Conservation (phyloP, 2,113 vertebrate species). For the Amia ocellicauda region DNA sequence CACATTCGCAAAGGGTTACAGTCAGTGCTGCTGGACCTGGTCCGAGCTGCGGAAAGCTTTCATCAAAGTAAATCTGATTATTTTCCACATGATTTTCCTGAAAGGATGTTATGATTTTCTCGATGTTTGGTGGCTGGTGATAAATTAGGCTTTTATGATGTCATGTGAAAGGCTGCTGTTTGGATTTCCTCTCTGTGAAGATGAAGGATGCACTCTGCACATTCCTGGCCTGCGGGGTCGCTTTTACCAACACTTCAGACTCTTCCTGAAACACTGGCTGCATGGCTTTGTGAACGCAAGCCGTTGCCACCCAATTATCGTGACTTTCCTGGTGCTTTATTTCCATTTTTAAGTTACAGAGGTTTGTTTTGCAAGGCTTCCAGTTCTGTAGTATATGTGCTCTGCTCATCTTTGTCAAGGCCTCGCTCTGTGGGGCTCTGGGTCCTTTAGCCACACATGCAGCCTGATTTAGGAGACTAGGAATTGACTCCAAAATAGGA, state of each 20-base stretch:
- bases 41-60: slow-evolving; percentile 66
- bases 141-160: slow-evolving; percentile 94
- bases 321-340: slow-evolving; percentile 1
- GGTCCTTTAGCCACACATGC: no score
- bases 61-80: slow-evolving; percentile 89
- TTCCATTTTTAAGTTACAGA: slow-evolving; percentile 20
- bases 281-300: no score
- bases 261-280: no score
- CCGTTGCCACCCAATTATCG: no score
- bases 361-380: not conserved
- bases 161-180: slow-evolving; percentile 83
- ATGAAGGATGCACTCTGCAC: slow-evolving; percentile 57
- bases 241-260: slow-evolving; percentile 49
- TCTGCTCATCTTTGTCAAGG: slow-evolving; percentile 33
- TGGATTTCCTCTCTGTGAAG: slow-evolving; percentile 69
- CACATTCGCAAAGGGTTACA: slow-evolving; percentile 57
- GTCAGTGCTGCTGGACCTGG: slow-evolving; percentile 55
- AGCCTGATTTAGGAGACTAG: no score
- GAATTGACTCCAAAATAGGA: no score
- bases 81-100: slow-evolving; percentile 96
- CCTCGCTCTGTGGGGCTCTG: slow-evolving; percentile 22
- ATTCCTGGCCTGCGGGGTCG: slow-evolving; percentile 31
- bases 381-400: not conserved
- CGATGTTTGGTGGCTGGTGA: slow-evolving; percentile 83
- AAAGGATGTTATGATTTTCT: slow-evolving; percentile 99